phyloP scores from a whole-genome alignment of 2,113 vertebrate genomes.

The Quiscalus mexicanus region DNA sequence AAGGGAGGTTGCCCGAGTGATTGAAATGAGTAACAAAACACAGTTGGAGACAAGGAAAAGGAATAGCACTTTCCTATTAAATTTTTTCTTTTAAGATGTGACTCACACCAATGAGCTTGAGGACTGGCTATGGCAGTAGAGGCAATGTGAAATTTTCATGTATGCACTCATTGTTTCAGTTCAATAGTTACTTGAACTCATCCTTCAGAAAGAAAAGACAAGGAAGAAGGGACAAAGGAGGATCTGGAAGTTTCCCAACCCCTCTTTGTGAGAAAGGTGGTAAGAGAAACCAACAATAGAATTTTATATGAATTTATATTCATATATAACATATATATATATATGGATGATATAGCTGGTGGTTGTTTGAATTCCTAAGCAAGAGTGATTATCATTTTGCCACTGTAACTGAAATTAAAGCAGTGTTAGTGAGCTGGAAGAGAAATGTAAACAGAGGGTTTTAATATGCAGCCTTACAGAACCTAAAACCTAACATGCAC shows the following conservation, averaged over 20 bases:
- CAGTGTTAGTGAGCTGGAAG: neutral
- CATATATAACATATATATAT: too few relatives aligned
- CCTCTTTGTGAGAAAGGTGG: neutral
- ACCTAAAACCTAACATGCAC: neutral
- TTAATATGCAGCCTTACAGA: neutral
- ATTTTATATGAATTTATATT: neutral
- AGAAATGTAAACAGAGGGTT: neutral
- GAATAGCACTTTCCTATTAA: neutral
- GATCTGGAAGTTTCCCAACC: neutral
- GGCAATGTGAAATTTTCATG: neutral
- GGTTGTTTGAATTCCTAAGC: neutral
- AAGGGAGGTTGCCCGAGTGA: neutral
- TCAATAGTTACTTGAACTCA: neutral
- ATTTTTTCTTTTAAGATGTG: neutral
- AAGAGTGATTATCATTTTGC: neutral
- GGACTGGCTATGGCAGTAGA: neutral
- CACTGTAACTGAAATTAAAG: neutral
- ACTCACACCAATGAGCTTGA: neutral
- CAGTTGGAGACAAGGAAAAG: neutral
- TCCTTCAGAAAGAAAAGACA: neutral
- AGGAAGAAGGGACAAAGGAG: neutral
- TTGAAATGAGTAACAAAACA: neutral
- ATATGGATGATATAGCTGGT: neutral
- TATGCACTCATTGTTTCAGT: neutral
- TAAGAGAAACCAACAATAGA: neutral